A percentile compares a stretch with the other conserved stretches of the same genome.
These are phyloP conservation scores for Pachydiplax longipennis DNA, from an alignment of 2,888 invertebrate genomes.

Conservation along the genomic window DNA sequence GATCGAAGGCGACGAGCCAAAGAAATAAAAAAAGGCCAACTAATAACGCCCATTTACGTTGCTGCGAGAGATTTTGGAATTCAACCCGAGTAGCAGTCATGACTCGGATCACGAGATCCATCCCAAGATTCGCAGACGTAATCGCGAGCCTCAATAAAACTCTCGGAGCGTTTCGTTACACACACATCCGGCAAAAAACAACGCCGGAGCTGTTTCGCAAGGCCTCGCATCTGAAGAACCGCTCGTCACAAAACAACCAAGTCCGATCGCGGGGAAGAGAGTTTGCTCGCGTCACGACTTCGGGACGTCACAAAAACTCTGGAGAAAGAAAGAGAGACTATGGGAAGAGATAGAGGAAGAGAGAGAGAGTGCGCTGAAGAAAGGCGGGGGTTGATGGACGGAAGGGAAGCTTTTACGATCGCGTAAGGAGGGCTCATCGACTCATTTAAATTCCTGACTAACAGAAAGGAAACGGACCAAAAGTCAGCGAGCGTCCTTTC, in stretches of 20 bases:
- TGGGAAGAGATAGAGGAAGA: background rate
- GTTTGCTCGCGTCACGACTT: background rate
- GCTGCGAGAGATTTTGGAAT: background rate
- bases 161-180: background rate
- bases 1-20: background rate
- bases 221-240: background rate
- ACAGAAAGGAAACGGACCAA: constrained; percentile 31
- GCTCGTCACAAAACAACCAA: background rate
- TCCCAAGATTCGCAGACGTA: background rate
- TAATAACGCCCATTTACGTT: background rate
- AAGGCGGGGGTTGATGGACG: background rate
- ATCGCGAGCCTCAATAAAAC: background rate
- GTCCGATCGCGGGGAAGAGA: background rate
- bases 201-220: background rate
- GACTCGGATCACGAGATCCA: background rate
- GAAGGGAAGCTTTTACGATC: background rate
- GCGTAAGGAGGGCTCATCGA: background rate
- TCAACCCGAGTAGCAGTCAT: background rate
- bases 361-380: background rate
- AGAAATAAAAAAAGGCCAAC: background rate
- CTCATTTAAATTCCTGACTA: constrained; percentile 32
- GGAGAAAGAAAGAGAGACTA: background rate
- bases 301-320: background rate
- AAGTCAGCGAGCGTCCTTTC: background rate
- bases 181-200: background rate